phyloP scores from a whole-genome alignment of 2,888 invertebrate genomes.

The Mythimna loreyi region DNA sequence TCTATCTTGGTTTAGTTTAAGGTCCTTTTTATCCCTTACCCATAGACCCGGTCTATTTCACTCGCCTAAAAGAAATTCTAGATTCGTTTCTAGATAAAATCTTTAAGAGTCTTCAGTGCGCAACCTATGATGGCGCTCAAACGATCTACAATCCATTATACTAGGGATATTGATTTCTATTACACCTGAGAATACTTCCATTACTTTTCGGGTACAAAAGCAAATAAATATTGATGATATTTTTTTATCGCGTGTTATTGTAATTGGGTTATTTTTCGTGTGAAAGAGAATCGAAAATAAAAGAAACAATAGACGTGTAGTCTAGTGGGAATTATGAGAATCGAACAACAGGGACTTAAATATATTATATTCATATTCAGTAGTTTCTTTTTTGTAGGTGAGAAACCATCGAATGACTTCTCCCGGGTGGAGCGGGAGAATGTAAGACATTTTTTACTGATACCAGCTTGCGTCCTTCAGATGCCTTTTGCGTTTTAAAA shows the following conservation, averaged over 20 bases:
- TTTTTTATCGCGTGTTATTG: conserved; percentile 22
- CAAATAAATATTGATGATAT: conserved; percentile 30
- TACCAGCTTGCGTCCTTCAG: no score
- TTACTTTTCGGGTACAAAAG: background rate
- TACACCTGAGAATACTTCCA: conserved; percentile 12
- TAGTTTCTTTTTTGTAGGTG: no score
- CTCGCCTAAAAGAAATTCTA: background rate
- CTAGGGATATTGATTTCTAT: conserved; percentile 19
- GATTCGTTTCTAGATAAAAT: background rate
- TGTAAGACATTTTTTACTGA: no score
- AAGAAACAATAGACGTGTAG: conserved; percentile 26
- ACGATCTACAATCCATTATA: conserved; percentile 5
- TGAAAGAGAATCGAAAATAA: conserved; percentile 26
- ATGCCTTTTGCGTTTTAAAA: no score
- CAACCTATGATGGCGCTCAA: background rate
- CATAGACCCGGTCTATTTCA: no score
- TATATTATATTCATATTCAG: no score
- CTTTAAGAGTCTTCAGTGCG: background rate
- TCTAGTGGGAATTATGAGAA: conserved; percentile 11
- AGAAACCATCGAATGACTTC: no score
- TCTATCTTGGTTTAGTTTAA: no score
- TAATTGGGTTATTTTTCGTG: conserved; percentile 33
- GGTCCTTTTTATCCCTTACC: no score
- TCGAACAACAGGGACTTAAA: background rate
- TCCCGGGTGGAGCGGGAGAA: no score